Conservation (phyloP, 2,888 invertebrate genomes). For the Eristalinus aeneus region DNA sequence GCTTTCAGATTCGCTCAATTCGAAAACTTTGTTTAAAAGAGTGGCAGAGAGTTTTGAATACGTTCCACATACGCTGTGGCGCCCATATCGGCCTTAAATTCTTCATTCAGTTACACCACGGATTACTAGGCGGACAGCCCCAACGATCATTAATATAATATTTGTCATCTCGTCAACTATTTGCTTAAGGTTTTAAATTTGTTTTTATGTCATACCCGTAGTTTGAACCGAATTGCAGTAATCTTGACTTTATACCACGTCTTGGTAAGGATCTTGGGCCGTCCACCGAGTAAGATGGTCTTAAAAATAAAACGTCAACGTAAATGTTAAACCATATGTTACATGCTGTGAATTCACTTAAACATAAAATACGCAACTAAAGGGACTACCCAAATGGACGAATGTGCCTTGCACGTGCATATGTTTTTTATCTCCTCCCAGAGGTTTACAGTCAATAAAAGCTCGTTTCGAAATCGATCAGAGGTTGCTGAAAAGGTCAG, state of each 20-base stretch:
- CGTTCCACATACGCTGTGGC: neutral
- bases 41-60: slow-evolving; percentile 74
- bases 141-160: slow-evolving; percentile 77
- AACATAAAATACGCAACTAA: neutral
- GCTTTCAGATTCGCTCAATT: slow-evolving; percentile 73
- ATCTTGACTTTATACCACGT: slow-evolving; percentile 94
- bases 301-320: slow-evolving; percentile 71
- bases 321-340: slow-evolving; percentile 6
- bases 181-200: slow-evolving; percentile 13
- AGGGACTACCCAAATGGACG: neutral
- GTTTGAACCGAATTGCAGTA: slow-evolving; percentile 94
- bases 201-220: slow-evolving; percentile 88
- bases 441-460: too few species aligned
- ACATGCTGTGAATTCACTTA: neutral
- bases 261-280: slow-evolving; percentile 94
- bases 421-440: too few species aligned
- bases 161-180: slow-evolving; percentile 45
- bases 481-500: too few species aligned
- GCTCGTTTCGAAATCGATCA: too few species aligned
- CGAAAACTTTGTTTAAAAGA: slow-evolving; percentile 80
- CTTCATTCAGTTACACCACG: slow-evolving; percentile 28
- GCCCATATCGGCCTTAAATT: neutral
- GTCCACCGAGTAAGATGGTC: slow-evolving; percentile 85
- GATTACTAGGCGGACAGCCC: slow-evolving; percentile 79
- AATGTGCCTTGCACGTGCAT: neutral